A percentile compares a stretch with the other conserved stretches of the same genome.
Conservation (phyloP, 1,140 invertebrate genomes). For the Polypedilum vanderplanki region DNA sequence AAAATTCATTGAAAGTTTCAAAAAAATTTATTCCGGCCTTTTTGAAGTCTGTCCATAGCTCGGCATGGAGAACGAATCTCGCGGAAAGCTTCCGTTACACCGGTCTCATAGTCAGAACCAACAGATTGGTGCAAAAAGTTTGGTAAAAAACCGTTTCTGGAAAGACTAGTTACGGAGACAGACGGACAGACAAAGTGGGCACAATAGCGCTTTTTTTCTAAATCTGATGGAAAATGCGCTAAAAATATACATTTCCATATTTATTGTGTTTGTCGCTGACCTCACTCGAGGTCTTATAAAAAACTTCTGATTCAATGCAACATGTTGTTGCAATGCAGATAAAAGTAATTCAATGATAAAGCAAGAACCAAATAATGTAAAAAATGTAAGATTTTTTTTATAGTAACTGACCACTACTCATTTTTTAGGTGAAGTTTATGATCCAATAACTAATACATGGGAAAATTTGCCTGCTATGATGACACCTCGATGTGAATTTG, state of each 20-base stretch:
- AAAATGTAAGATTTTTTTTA: conserved; percentile 58
- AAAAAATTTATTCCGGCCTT: no score
- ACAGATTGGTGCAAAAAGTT: no score
- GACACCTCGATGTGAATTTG: conserved; percentile 85
- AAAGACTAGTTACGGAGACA: no score
- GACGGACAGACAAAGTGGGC: no score
- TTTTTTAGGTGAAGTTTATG: conserved; percentile 53
- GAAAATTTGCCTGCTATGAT: conserved; percentile 72
- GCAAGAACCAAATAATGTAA: conserved; percentile 80
- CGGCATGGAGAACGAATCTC: no score
- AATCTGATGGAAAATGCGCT: no score
- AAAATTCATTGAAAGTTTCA: no score
- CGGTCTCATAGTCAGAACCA: no score
- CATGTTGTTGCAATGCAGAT: conserved; percentile 79
- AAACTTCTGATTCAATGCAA: conserved; percentile 70
- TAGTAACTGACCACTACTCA: neutral
- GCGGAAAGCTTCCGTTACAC: no score
- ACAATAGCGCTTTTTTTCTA: no score
- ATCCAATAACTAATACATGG: conserved; percentile 66
- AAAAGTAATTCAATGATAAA: conserved; percentile 73
- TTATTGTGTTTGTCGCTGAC: neutral
- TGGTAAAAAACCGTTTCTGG: no score
- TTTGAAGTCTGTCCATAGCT: no score
- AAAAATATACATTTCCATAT: conserved; percentile 64
- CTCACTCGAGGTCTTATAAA: conserved; percentile 47